Base-by-base conservation (phyloP, 53 echinoderm and acorn worm species). In the Holothuria scabra region DNA sequence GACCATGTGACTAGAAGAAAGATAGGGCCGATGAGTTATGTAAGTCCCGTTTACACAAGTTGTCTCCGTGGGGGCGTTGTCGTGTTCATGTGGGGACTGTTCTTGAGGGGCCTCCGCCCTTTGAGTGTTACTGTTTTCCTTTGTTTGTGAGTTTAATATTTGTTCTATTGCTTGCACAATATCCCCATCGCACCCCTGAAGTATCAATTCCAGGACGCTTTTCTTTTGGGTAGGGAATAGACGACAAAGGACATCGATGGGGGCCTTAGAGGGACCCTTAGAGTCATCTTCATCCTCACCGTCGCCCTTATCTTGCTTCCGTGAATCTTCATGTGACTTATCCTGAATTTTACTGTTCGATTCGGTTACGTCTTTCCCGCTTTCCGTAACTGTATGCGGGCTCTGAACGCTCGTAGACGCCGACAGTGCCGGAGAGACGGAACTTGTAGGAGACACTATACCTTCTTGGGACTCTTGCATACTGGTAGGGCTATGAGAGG, bases 101-200 rank as follows among this genome's bases (percentile, higher is more conserved):
- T 75, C 41, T 83, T 58, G 29, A 70, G 57, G n/a, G 86, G 48
- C 1, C 18, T 57, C 78, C 20, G 52, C 59, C 28, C 78, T 58
- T 8, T 79, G 31, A n/a, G 71, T 74, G 66, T 57, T 88, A 79
- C 60, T 79, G 79, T n/a, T 65, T 46, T 57, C 78, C 32, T 78
- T 78, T 24, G 56, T 85, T 37, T 97, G 94, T 59, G 86, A 95
- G 60, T 92, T 92, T n/a, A 97, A 80, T 33, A 97, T 79, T 79
- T 97, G 97, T 78, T 97, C 97, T 66, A 97, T 97, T 18, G 97
- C 91, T 83, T 97, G 97, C 2, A 94, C 92, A 18, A 97, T 88
- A 60, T 97, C 92, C 0, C 94, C 97, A 20, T 94, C 92, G 76
- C 97, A 97, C 8, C 94, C 94, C 84, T 97, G 94, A 22, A 97